Evolutionary conservation across 2,888 invertebrate species (phyloP).

Genomic region (Trimorus sp.): DNA sequence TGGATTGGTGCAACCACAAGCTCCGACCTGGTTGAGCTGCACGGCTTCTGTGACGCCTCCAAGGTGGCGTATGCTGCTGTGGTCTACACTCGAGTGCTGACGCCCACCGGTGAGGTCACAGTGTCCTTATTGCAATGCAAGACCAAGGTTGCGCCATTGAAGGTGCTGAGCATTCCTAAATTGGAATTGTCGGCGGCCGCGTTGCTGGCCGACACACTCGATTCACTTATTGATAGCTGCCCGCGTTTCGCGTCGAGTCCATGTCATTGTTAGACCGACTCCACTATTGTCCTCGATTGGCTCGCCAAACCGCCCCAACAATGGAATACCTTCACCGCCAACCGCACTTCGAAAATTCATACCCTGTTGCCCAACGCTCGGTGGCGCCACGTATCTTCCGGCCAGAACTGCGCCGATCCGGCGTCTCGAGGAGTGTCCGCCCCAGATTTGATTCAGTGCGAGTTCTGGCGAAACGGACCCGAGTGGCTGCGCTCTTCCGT

Average conservation of each 20-base stretch:
- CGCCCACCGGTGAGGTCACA: background rate
- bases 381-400: slow-evolving; percentile 27
- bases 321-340: slow-evolving; percentile 15
- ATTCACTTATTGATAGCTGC: background rate
- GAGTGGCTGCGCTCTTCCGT: background rate
- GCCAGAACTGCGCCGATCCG: slow-evolving; percentile 21
- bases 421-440: slow-evolving; percentile 20
- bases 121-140: slow-evolving; percentile 14
- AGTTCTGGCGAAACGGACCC: slow-evolving; percentile 17
- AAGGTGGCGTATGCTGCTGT: slow-evolving; percentile 30
- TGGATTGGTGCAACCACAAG: background rate
- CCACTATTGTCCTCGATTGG: slow-evolving; percentile 35
- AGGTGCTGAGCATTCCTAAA: slow-evolving; percentile 14
- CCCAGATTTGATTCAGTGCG: background rate
- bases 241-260: background rate
- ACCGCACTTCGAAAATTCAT: slow-evolving; percentile 23
- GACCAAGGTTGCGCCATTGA: slow-evolving; percentile 30
- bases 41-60: slow-evolving; percentile 30
- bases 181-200: slow-evolving; percentile 21
- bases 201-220: slow-evolving; percentile 9
- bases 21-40: background rate
- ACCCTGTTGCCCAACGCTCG: slow-evolving; percentile 4
- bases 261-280: slow-evolving; percentile 28
- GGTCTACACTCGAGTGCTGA: slow-evolving; percentile 5
- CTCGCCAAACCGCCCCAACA: background rate